Evolutionary conservation across 1,140 invertebrate genomes (phyloP).

Genomic region (Xylocopa sonorina): DNA sequence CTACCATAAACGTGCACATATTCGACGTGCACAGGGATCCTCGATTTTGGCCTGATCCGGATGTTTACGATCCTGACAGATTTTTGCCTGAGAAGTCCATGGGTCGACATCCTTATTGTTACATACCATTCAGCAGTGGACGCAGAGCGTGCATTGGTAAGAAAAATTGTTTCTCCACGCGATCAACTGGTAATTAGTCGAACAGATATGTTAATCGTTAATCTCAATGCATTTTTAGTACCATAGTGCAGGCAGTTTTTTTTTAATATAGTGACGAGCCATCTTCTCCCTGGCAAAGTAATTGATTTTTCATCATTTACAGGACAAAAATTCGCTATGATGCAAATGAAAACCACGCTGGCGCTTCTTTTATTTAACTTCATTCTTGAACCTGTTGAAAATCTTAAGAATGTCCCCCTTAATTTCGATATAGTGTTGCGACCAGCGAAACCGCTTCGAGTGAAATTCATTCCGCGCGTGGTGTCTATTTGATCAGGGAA

Average conservation of each 20-base stretch:
- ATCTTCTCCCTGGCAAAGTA: too few species aligned
- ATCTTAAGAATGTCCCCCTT: conserved; percentile 61
- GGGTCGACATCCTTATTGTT: conserved; percentile 81
- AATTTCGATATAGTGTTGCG: conserved; percentile 71
- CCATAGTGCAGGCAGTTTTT: too few species aligned
- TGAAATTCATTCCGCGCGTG: conserved; percentile 71
- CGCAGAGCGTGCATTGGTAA: conserved; percentile 84
- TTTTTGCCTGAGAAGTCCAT: conserved; percentile 84
- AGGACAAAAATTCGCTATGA: conserved; percentile 90
- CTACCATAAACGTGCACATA: conserved; percentile 1
- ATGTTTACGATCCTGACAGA: conserved; percentile 86
- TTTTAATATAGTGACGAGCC: too few species aligned
- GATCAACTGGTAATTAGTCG: too few species aligned
- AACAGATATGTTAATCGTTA: too few species aligned
- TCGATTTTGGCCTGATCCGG: conserved; percentile 46
- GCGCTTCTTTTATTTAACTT: conserved; percentile 87
- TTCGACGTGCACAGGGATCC: conserved; percentile 30
- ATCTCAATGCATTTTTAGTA: too few species aligned
- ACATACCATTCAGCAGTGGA: conserved; percentile 86
- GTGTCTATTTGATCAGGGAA: too few species aligned
- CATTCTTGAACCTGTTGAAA: conserved; percentile 77
- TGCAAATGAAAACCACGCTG: conserved; percentile 89
- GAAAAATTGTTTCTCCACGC: too few species aligned
- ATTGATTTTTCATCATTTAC: too few species aligned
- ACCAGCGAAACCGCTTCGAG: conserved; percentile 49